These are phyloP conservation scores for Bombus picipes DNA, from an alignment of 1,140 invertebrate species.

Conservation along the genomic window DNA sequence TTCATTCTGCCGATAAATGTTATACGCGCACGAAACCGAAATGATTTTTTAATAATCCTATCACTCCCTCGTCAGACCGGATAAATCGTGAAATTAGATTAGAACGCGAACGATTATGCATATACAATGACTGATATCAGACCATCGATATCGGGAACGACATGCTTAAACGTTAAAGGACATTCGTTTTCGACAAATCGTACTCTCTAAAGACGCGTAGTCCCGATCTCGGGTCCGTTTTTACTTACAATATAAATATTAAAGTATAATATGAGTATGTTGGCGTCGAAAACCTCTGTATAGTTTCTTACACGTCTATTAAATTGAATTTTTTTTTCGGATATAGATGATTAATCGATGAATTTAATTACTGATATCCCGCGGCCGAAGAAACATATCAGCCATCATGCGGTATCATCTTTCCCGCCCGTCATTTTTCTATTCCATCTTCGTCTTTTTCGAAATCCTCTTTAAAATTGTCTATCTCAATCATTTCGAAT, in stretches of 20 bases:
- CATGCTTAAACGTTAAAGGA: slow-evolving; percentile 8
- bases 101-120: neutral
- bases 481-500: slow-evolving; percentile 23
- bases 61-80: too few species aligned
- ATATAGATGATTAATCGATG: slow-evolving; percentile 41
- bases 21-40: neutral
- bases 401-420: neutral
- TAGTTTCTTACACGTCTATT: slow-evolving; percentile 26
- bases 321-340: slow-evolving; percentile 6
- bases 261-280: slow-evolving; percentile 45
- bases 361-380: slow-evolving; percentile 36
- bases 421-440: too few species aligned
- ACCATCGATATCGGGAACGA: slow-evolving; percentile 4
- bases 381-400: neutral
- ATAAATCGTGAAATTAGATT: neutral
- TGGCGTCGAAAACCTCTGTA: slow-evolving; percentile 33
- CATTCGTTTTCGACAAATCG: slow-evolving; percentile 23
- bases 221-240: neutral
- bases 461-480: slow-evolving; percentile 28
- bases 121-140: slow-evolving; percentile 40
- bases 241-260: slow-evolving; percentile 12
- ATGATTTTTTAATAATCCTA: neutral
- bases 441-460: neutral
- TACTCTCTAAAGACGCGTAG: neutral
- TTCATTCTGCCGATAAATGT: neutral